Evolutionary conservation across 2,113 vertebrate species (phyloP).

Genomic region (Nibea coibor): DNA sequence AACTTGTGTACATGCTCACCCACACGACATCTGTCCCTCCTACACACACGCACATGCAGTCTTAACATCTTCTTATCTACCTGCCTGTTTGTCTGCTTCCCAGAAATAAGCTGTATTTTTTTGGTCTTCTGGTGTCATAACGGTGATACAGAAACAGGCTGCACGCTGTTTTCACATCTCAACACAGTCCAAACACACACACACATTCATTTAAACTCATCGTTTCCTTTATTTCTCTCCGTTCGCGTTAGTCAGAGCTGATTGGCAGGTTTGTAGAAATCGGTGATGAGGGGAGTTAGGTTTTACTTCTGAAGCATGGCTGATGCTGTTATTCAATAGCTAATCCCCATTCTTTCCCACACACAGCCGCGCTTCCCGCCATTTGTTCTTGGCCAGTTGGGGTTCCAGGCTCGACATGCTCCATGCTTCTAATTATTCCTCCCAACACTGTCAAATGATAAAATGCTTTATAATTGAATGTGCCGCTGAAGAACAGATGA

Average conservation of each 20-base stretch:
- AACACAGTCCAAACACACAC: background rate
- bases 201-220: background rate
- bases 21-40: conserved; percentile 4
- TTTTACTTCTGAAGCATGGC: conserved; percentile 52
- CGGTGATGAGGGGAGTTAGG: conserved; percentile 30
- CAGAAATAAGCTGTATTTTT: conserved; percentile 40
- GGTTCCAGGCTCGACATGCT: conserved; percentile 54
- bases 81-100: conserved; percentile 40
- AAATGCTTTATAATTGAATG: conserved; percentile 45
- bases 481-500: conserved; percentile 39
- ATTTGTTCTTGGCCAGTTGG: conserved; percentile 63
- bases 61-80: conserved; percentile 46
- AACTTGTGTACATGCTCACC: conserved; percentile 36
- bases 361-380: conserved; percentile 14
- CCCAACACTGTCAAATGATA: conserved; percentile 39
- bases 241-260: conserved; percentile 20
- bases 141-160: conserved; percentile 2
- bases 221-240: background rate
- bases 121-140: conserved; percentile 23
- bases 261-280: conserved; percentile 46
- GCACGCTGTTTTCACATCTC: background rate
- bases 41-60: conserved; percentile 1
- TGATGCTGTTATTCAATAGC: conserved; percentile 53
- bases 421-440: conserved; percentile 61
- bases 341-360: conserved; percentile 64